Base-by-base conservation (phyloP, 2,888 invertebrate species). In the Cantharis rufa region DNA sequence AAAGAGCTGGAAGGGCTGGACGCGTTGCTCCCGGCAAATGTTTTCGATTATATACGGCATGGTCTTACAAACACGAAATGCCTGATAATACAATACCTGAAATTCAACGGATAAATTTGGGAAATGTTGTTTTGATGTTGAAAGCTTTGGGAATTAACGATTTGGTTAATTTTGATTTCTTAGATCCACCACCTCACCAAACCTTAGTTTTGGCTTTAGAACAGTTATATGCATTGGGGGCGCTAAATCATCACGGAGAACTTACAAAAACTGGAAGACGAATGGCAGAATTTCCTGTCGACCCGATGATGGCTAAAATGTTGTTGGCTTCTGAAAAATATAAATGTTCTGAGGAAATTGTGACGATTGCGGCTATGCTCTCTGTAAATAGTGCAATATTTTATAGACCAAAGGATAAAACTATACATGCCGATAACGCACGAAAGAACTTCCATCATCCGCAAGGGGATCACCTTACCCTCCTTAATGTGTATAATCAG, bases 231-330 rank as follows among this genome's bases (percentile, higher is more conserved):
- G 99, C 99, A 0, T 90, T 99, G 69, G 98, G 99, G 7, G 99
- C 99, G 1, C 90, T 99, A 11, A 99, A 99, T 90, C 98, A 99
- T 90, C 94, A 95, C 83, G 99, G 99, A 0, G 98, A 99, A 89
- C 89, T 99, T 73, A 99, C 99, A 1, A 98, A 98, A 88, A 91
- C 98, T 78, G 99, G 99, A 0, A 90, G 99, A 81, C 91, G 97
- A 86, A 99, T 99, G 99, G 99, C 99, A 0, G 99, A 99, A 88
- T 98, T 99, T 88, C 99, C 99, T 0, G 94, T 98, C 11, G 98
- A 99, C 89, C 99, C 99, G 0, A 97, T 98, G 97, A 95, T 99
- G 93, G 97, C 98, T 0, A 99, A 99, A 90, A 98, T 98, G 97
- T 90, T 99, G 74, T 87, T 99, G 71, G 98, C 99, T 0, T 96